Evolutionary conservation across 2,113 vertebrate genomes (phyloP), one percentile per base, ranked within the genome.

Genomic region (Carlito syrichta): DNA sequence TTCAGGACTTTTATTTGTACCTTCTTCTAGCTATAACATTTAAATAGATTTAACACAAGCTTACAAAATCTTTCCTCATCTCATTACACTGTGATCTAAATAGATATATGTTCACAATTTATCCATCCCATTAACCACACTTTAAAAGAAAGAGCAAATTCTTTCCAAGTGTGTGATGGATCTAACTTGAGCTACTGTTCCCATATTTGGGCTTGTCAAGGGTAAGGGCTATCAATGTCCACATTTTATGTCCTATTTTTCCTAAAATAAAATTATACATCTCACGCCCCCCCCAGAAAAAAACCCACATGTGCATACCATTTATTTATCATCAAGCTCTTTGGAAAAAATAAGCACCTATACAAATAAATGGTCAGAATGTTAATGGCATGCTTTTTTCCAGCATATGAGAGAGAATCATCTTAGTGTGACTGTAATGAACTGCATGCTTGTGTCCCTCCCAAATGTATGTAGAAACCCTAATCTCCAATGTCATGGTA

Each of bases 131-230:
- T 94, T 93, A 97, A 91, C 40, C 45, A 84, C 54, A 52, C 48
- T 60, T 68, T 54, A 89, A 93, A 93, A 93, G 52, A 91, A 96
- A 95, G 38, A 89, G 5, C 6, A 82, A 40, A 30, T 96, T 82
- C 11, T 68, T 96, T 95, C 76, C 76, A 89, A n/a, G 45, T 40
- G 20, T 89, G 58, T 56, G 32, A 68, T 56, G 58, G 25, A 56
- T 62, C 58, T 45, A 17, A 94, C 69, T 73, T 74, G 62, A 78
- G 50, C 35, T 45, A 66, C 68, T 27, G 40, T 86, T 79, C 20
- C 58, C n/a, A 74, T 4, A 43, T 16, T 11, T 84, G 27, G n/a
- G n/a, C 6, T 62, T 88, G 5, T 71, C 40, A 71, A 86, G 56
- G 17, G 40, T 76, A 95, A 1, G 27, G 38, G 16, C 10, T 38